These are phyloP conservation scores for Aphodius granarius DNA, from an alignment of 2,888 invertebrate genomes.

Conservation along the genomic window DNA sequence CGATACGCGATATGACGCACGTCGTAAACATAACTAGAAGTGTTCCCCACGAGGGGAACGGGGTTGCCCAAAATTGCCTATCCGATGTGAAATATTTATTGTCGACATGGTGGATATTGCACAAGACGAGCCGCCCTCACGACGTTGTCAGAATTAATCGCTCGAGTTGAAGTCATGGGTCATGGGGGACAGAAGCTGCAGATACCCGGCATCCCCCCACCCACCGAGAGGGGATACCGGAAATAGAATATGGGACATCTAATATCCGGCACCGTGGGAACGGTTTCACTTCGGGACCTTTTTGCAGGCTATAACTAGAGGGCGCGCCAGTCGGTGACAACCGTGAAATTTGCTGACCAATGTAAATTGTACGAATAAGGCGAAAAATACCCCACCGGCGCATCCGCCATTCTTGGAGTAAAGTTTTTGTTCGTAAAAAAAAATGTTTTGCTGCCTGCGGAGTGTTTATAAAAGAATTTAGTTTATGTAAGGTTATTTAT, in stretches of 20 bases:
- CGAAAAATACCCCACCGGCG: neutral
- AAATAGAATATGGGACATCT: constrained; percentile 11
- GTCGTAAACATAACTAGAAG: constrained; percentile 1
- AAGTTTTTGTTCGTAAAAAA: too few relatives aligned
- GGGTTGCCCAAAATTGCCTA: constrained; percentile 8
- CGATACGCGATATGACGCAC: constrained; percentile 7
- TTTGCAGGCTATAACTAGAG: neutral
- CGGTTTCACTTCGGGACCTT: neutral
- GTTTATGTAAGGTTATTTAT: too few relatives aligned
- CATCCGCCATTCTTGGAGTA: neutral
- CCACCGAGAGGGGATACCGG: neutral
- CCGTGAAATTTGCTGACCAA: neutral
- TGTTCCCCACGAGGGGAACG: neutral
- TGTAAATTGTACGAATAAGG: neutral
- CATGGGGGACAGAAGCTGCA: neutral
- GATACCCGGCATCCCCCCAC: neutral
- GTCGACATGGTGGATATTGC: constrained; percentile 13
- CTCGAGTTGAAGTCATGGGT: neutral
- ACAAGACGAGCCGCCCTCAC: neutral
- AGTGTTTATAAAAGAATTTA: too few relatives aligned
- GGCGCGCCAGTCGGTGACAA: neutral
- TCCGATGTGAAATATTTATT: constrained; percentile 13
- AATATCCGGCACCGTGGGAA: constrained; percentile 3
- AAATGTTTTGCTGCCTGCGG: too few relatives aligned
- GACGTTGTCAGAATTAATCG: constrained; percentile 15